These are phyloP conservation scores for Furnarius figulus DNA, from an alignment of 2,113 vertebrate species.

Conservation along the genomic window DNA sequence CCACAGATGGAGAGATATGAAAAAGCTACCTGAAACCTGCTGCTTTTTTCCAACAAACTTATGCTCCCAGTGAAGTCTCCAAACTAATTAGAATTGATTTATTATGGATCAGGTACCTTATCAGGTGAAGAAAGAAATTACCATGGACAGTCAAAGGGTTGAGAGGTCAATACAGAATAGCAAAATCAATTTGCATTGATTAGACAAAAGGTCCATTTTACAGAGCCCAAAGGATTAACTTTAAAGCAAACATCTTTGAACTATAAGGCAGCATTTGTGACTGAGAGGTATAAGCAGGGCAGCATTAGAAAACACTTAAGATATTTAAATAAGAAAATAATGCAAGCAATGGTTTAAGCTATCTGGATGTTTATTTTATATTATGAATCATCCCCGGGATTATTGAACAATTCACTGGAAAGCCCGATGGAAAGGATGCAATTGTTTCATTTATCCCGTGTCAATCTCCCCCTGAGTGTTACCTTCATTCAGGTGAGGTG, in stretches of 20 bases:
- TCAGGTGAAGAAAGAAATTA: conserved; percentile 96
- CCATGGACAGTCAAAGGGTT: conserved; percentile 89
- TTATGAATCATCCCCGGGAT: conserved; percentile 61
- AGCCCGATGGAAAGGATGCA: conserved; percentile 51
- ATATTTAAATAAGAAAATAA: conserved; percentile 65
- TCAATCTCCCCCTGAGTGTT: conserved; percentile 48
- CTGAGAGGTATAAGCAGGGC: conserved; percentile 62
- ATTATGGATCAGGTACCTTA: conserved; percentile 98
- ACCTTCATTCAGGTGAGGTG: conserved; percentile 52
- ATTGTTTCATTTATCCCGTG: conserved; percentile 66
- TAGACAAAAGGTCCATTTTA: conserved; percentile 97
- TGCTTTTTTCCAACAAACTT: conserved; percentile 75
- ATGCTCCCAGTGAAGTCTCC: conserved; percentile 77
- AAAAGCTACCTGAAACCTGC: conserved; percentile 66
- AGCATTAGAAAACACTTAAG: conserved; percentile 71
- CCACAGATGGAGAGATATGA: conserved; percentile 33
- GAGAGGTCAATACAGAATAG: conserved; percentile 93
- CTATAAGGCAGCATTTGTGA: conserved; percentile 74
- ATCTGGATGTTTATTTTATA: conserved; percentile 69
- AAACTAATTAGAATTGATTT: conserved; percentile 99
- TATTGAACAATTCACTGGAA: conserved; percentile 64
- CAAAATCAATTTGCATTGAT: conserved; percentile 99
- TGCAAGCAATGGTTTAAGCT: conserved; percentile 65
- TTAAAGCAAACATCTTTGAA: conserved; percentile 91
- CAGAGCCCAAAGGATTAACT: conserved; percentile 93